Evolutionary conservation across 1,140 invertebrate genomes (phyloP).

Genomic region (Megathymus violae): DNA sequence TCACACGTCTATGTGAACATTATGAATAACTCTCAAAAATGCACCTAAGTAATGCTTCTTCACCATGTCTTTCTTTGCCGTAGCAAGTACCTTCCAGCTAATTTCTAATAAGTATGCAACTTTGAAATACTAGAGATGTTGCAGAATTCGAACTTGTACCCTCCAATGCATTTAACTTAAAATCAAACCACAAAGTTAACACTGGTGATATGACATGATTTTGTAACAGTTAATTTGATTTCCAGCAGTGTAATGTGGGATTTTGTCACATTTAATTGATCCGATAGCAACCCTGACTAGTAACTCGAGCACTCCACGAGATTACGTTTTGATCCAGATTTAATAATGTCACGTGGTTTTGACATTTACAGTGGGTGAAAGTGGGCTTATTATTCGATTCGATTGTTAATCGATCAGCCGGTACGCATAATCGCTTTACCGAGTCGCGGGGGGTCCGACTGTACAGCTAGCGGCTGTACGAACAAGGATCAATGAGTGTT

Average conservation of each 20-base stretch:
- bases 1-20: too few relatives aligned
- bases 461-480: too few relatives aligned
- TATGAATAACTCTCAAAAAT: too few relatives aligned
- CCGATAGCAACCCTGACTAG: conserved; percentile 13
- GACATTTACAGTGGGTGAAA: conserved; percentile 75
- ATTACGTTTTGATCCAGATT: conserved; percentile 65
- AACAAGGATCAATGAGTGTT: conserved; percentile 27
- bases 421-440: conserved; percentile 70
- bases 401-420: conserved; percentile 68
- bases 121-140: too few relatives aligned
- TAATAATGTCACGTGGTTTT: conserved; percentile 64
- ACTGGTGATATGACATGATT: conserved; percentile 1
- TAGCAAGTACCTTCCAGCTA: too few relatives aligned
- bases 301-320: conserved; percentile 40
- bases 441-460: conserved; percentile 66
- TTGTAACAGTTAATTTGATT: not conserved
- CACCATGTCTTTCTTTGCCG: too few relatives aligned
- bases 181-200: too few relatives aligned
- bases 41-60: too few relatives aligned
- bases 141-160: too few relatives aligned
- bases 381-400: conserved; percentile 62
- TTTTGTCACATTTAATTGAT: not conserved
- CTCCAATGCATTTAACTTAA: too few relatives aligned
- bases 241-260: not conserved
- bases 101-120: too few relatives aligned